Conservation (phyloP, 2,797 vertebrate genomes). For the Vipera ursinii region DNA sequence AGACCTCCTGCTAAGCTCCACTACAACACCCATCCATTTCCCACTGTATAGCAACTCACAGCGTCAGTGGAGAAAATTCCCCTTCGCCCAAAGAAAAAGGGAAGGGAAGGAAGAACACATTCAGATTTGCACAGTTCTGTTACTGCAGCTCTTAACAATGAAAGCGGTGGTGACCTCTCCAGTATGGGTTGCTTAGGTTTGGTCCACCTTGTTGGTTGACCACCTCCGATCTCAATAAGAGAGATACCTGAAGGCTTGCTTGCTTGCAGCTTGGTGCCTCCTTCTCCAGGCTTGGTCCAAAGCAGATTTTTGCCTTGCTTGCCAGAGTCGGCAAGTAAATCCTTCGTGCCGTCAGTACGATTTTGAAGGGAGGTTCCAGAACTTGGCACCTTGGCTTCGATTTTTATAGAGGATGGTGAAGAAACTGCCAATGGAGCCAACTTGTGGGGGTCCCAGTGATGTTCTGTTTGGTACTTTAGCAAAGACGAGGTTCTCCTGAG, state of each 20-base stretch:
- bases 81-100: neutral
- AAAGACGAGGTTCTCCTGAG: slow-evolving; percentile 79
- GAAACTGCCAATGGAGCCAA: neutral
- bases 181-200: neutral
- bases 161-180: neutral
- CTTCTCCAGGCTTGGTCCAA: slow-evolving; percentile 55
- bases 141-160: neutral
- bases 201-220: neutral
- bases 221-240: neutral
- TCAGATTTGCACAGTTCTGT: neutral
- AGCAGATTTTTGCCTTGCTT: slow-evolving; percentile 59
- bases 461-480: slow-evolving; percentile 73
- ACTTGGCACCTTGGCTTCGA: slow-evolving; percentile 21
- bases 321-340: slow-evolving; percentile 64
- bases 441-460: slow-evolving; percentile 36
- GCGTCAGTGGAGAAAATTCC: neutral
- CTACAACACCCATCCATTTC: neutral
- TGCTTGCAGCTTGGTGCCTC: slow-evolving; percentile 41
- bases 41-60: neutral
- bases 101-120: neutral
- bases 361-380: slow-evolving; percentile 23
- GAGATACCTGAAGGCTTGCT: slow-evolving; percentile 62
- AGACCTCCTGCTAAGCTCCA: neutral
- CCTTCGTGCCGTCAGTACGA: slow-evolving; percentile 47
- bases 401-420: slow-evolving; percentile 9